These are phyloP conservation scores for Meteorus cinctellus DNA, from an alignment of 2,888 invertebrate species.

Conservation along the genomic window DNA sequence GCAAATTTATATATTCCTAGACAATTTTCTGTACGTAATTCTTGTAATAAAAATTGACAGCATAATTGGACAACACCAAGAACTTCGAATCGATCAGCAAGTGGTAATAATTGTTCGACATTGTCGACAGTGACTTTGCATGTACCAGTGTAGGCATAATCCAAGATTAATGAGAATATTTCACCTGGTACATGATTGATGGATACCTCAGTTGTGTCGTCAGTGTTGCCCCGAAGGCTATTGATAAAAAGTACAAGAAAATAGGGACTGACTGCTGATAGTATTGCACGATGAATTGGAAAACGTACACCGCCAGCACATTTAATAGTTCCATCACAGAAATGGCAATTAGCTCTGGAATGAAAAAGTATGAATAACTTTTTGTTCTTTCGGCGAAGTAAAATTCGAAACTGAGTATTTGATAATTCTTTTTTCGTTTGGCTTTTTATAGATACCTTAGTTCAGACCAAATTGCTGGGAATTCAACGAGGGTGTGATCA, in stretches of 20 bases:
- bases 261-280: conserved; percentile 84
- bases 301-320: conserved; percentile 79
- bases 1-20: conserved; percentile 82
- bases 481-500: conserved; percentile 78
- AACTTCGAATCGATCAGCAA: conserved; percentile 84
- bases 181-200: conserved; percentile 77
- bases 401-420: not conserved
- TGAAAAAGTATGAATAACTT: conserved; percentile 14
- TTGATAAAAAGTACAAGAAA: conserved; percentile 84
- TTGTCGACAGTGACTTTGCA: conserved; percentile 80
- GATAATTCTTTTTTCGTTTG: not conserved
- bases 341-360: conserved; percentile 77
- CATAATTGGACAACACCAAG: conserved; percentile 83
- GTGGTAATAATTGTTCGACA: conserved; percentile 81
- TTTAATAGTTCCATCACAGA: conserved; percentile 82
- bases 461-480: conserved; percentile 82
- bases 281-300: conserved; percentile 81
- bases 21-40: conserved; percentile 81
- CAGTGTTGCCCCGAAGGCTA: conserved; percentile 76
- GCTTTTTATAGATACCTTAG: conserved; percentile 68
- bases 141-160: conserved; percentile 84
- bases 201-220: conserved; percentile 76
- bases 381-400: not conserved
- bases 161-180: conserved; percentile 80
- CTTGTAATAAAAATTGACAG: conserved; percentile 79